phyloP scores from a whole-genome alignment of 2,888 invertebrate species.

The Ditylenchus weischeri region DNA sequence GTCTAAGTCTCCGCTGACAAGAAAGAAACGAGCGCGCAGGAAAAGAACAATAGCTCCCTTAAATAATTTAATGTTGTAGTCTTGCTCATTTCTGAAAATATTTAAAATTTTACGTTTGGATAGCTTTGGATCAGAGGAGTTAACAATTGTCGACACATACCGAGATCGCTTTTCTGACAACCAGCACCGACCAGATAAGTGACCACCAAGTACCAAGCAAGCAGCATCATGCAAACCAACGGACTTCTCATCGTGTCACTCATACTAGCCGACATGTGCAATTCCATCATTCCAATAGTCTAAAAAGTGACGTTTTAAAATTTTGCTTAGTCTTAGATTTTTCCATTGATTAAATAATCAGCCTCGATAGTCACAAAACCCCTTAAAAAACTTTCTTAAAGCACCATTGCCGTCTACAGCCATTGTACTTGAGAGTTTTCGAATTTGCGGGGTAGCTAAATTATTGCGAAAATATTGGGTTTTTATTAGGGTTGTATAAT shows the following conservation, averaged over 20 bases:
- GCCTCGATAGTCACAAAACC: no score
- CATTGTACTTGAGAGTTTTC: no score
- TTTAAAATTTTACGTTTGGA: constrained; percentile 64
- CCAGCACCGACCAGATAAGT: constrained; percentile 48
- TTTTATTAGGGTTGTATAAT: no score
- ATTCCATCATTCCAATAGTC: constrained; percentile 47
- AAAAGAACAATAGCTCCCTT: constrained; percentile 88
- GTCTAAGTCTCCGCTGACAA: constrained; percentile 68
- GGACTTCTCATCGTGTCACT: constrained; percentile 75
- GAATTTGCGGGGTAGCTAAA: no score
- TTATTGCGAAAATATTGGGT: no score
- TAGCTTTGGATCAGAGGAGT: constrained; percentile 66
- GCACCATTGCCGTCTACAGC: no score
- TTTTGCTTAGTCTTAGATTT: no score
- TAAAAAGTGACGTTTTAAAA: constrained; percentile 11
- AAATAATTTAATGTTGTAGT: constrained; percentile 33
- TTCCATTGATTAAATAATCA: no score
- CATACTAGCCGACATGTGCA: constrained; percentile 42
- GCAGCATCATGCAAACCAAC: constrained; percentile 77
- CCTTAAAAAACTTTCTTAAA: no score
- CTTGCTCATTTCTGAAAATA: constrained; percentile 6
- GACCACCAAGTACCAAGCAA: constrained; percentile 68
- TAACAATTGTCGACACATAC: constrained; percentile 73
- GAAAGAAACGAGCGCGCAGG: constrained; percentile 74
- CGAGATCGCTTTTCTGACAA: constrained; percentile 71